Evolutionary conservation across 2,113 vertebrate species (phyloP).

Genomic region (Petroica traversi): DNA sequence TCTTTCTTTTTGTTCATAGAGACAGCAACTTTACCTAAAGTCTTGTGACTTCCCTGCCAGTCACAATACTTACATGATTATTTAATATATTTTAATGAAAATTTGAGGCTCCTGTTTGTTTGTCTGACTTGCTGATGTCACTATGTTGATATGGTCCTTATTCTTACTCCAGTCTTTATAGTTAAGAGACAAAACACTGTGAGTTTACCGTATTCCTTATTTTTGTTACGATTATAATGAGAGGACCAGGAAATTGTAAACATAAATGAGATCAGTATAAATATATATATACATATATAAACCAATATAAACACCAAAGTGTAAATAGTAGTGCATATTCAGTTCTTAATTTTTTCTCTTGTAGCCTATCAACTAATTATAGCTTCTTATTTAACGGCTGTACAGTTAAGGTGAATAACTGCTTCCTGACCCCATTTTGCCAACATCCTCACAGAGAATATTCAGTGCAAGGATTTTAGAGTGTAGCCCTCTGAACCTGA

Average conservation of each 20-base stretch:
- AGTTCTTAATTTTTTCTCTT: background rate
- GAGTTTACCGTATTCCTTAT: background rate
- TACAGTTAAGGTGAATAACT: background rate
- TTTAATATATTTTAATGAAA: background rate
- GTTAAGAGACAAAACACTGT: background rate
- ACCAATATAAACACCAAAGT: background rate
- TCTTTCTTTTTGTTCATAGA: background rate
- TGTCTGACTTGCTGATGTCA: background rate
- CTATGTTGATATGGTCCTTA: background rate
- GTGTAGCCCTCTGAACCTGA: background rate
- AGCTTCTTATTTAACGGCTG: background rate
- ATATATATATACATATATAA: too few relatives aligned
- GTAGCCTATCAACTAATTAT: background rate
- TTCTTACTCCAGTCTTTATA: background rate
- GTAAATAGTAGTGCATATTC: background rate
- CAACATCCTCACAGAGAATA: background rate
- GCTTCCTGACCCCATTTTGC: background rate
- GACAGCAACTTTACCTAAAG: background rate
- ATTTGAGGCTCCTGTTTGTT: background rate
- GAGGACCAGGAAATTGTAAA: background rate
- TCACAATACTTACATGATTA: background rate
- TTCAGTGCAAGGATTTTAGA: background rate
- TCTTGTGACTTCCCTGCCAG: background rate
- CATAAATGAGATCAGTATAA: too few relatives aligned
- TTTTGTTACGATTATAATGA: background rate